Conservation (phyloP, 2,797 vertebrate genomes). For the Megalops cyprinoides region DNA sequence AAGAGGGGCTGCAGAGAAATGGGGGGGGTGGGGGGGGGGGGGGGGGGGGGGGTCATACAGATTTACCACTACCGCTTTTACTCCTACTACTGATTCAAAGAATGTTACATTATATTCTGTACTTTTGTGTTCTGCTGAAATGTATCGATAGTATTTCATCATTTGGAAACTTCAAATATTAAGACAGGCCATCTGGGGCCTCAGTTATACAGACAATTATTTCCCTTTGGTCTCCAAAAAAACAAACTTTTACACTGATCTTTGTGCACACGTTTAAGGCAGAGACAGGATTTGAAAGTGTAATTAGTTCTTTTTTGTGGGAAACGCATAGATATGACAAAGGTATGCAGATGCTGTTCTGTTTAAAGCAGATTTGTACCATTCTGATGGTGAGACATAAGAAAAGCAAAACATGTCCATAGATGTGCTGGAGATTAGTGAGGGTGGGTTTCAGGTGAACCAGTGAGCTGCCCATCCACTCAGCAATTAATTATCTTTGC, state of each 20-base stretch:
- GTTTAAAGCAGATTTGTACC: neutral
- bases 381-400: neutral
- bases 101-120: neutral
- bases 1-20: conserved; percentile 54
- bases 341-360: too few species aligned
- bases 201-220: neutral
- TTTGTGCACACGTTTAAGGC: conserved; percentile 14
- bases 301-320: too few species aligned
- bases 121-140: neutral
- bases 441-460: too few species aligned
- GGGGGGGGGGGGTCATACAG: neutral
- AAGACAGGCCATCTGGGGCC: neutral
- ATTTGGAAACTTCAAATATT: conserved; percentile 26
- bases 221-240: conserved; percentile 4
- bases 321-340: too few species aligned
- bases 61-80: neutral
- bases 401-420: neutral
- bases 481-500: conserved; percentile 4
- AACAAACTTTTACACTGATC: conserved; percentile 24
- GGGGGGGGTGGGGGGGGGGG: conserved; percentile 25
- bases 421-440: neutral
- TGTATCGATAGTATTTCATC: conserved; percentile 4
- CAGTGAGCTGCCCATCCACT: neutral
- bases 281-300: conserved; percentile 15
- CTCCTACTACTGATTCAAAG: neutral